These are phyloP conservation scores for Lithobates pipiens DNA, from an alignment of 2,797 vertebrate genomes.

Conservation along the genomic window DNA sequence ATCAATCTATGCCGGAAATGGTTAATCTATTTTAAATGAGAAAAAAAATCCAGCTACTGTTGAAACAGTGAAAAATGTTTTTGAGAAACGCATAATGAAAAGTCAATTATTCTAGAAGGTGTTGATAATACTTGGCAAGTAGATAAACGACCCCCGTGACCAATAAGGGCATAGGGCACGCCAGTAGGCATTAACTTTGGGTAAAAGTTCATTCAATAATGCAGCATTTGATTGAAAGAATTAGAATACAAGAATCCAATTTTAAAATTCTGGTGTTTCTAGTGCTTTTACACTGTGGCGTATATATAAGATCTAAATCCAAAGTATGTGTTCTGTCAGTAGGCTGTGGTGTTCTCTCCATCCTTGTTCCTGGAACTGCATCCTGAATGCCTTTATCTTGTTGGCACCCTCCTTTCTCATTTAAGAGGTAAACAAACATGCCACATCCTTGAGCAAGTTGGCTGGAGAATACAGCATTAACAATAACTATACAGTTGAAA, in stretches of 20 bases:
- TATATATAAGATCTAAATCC: background rate
- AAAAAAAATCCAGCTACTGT: background rate
- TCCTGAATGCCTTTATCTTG: background rate
- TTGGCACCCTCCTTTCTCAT: background rate
- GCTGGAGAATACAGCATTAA: background rate
- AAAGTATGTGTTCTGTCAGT: background rate
- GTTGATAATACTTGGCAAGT: too few relatives aligned
- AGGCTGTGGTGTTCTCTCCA: background rate
- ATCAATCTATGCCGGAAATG: background rate
- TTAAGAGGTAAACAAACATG: constrained; percentile 16
- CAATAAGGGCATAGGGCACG: background rate
- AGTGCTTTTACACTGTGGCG: too few relatives aligned
- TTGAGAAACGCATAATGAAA: background rate
- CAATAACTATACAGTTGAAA: background rate
- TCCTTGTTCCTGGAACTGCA: background rate
- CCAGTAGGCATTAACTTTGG: background rate
- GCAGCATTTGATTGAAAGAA: too few relatives aligned
- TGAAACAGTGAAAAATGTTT: too few relatives aligned
- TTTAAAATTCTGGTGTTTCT: too few relatives aligned
- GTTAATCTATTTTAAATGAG: background rate
- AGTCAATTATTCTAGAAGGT: background rate
- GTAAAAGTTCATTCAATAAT: too few relatives aligned
- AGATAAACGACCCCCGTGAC: background rate
- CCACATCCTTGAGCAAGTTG: constrained; percentile 2
- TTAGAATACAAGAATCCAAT: too few relatives aligned